phyloP scores from a whole-genome alignment of 2,797 vertebrate species.

The Gambelia wislizenii region DNA sequence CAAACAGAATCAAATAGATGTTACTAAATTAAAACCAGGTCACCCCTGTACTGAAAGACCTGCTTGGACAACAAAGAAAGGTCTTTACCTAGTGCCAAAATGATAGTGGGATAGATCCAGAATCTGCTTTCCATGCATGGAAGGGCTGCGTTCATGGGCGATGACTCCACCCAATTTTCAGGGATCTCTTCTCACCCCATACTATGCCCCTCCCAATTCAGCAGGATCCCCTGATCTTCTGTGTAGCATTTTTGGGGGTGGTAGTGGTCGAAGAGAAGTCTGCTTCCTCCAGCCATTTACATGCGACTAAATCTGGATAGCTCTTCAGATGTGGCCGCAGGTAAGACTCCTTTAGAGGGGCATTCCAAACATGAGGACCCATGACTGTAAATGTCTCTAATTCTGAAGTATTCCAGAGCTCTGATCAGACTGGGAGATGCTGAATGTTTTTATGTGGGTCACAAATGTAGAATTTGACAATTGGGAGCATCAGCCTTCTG shows the following conservation, averaged over 20 bases:
- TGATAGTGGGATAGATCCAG: background rate
- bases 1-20: background rate
- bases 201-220: too few relatives aligned
- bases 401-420: background rate
- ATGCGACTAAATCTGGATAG: too few relatives aligned
- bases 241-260: too few relatives aligned
- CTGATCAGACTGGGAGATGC: background rate
- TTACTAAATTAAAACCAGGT: background rate
- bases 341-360: background rate
- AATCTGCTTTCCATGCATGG: background rate
- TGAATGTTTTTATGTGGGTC: background rate
- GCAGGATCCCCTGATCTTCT: too few relatives aligned
- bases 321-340: background rate
- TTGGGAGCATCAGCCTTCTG: background rate
- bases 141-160: background rate
- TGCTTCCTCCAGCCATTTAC: too few relatives aligned
- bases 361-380: background rate
- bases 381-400: background rate
- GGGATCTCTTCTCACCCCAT: too few relatives aligned
- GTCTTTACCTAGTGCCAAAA: background rate
- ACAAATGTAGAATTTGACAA: background rate
- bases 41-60: background rate
- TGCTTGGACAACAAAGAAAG: background rate
- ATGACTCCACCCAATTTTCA: too few relatives aligned
- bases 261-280: too few relatives aligned